Evolutionary conservation across 1,140 invertebrate species (phyloP).

Genomic region (Drosophila prosaltans): DNA sequence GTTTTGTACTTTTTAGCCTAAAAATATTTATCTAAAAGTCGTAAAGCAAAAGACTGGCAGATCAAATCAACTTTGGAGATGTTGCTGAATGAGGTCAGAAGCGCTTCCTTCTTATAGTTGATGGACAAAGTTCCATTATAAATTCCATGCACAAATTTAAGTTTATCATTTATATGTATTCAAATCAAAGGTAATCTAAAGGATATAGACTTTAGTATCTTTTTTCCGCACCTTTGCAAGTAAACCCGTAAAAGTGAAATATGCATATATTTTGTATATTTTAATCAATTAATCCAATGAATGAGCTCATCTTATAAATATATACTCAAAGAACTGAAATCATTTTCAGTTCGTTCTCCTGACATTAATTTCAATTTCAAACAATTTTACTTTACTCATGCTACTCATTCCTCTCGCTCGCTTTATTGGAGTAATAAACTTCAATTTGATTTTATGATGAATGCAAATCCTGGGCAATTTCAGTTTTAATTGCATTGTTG

Average conservation of each 20-base stretch:
- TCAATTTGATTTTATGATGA: conserved; percentile 32
- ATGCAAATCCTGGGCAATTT: conserved; percentile 61
- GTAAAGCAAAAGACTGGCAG: no score
- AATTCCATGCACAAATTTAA: no score
- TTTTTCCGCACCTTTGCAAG: no score
- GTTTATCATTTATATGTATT: no score
- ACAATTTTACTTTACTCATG: background rate
- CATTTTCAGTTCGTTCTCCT: background rate
- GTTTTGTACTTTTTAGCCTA: no score
- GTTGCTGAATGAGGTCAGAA: no score
- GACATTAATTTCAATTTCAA: conserved; percentile 14
- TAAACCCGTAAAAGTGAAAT: background rate
- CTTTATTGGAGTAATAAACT: conserved; percentile 21
- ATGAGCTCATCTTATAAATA: conserved; percentile 10
- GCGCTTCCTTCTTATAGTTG: no score
- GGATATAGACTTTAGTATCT: no score
- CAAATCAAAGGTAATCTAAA: no score
- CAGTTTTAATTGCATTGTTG: conserved; percentile 65
- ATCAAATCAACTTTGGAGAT: no score
- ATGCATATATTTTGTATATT: background rate
- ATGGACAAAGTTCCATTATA: no score
- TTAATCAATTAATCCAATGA: conserved; percentile 20
- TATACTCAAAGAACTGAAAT: conserved; percentile 3
- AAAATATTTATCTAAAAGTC: no score
- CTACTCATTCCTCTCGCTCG: background rate